These are phyloP conservation scores for Malurus cyaneus DNA, from an alignment of 2,113 vertebrate species.

Conservation along the genomic window DNA sequence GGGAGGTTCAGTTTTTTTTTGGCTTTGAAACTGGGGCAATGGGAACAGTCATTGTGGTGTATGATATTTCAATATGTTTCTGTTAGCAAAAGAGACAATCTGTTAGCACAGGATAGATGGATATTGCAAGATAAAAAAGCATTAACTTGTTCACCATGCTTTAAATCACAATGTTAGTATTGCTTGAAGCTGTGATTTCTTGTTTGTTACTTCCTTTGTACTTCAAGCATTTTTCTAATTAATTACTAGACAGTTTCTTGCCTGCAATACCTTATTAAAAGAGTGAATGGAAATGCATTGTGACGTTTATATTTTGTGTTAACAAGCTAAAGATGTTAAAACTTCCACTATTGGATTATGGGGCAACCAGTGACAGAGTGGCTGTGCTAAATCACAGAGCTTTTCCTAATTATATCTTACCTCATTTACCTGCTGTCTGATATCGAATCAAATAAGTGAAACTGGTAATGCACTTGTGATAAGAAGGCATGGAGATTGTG, in stretches of 20 bases:
- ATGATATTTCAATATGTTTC: neutral
- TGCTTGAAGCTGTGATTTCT: neutral
- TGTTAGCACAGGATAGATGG: neutral
- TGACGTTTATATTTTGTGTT: neutral
- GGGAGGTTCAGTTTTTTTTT: rapidly evolving
- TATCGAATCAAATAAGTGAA: slow-evolving; percentile 55
- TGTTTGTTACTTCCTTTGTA: neutral
- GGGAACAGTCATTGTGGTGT: neutral
- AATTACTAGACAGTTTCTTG: neutral
- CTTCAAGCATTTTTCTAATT: neutral
- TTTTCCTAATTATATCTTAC: slow-evolving; percentile 48
- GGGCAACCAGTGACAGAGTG: neutral
- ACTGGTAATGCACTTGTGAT: slow-evolving; percentile 24
- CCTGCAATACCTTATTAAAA: neutral
- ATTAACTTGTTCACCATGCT: neutral
- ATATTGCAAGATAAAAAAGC: neutral
- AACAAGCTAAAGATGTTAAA: slow-evolving; percentile 41
- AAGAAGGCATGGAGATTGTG: neutral
- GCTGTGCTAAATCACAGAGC: slow-evolving; percentile 16
- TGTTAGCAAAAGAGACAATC: neutral
- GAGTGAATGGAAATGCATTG: neutral
- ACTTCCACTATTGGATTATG: slow-evolving; percentile 20
- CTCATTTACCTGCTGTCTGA: slow-evolving; percentile 54
- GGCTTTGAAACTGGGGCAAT: neutral
- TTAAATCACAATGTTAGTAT: neutral